Conservation (phyloP, 2,113 vertebrate species). For the Perca schrenkii region DNA sequence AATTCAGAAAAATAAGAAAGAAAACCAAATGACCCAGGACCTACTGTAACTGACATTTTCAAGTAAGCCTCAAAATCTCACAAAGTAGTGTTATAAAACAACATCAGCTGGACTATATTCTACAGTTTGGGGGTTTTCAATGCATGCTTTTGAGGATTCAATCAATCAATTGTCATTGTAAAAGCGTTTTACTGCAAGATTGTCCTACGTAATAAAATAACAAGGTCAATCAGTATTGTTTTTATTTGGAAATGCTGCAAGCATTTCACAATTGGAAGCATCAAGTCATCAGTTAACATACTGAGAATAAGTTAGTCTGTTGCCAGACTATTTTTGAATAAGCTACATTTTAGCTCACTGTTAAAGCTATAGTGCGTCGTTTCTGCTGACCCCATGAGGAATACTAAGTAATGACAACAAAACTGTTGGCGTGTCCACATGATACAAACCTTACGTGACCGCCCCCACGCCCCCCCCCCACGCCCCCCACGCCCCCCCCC, state of each 20-base stretch:
- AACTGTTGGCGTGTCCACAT: too few relatives aligned
- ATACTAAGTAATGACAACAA: too few relatives aligned
- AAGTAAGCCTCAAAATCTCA: not conserved
- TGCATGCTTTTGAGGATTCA: too few relatives aligned
- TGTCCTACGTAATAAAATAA: not conserved
- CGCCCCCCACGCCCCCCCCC: too few relatives aligned
- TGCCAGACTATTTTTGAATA: not conserved
- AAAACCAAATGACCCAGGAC: constrained; percentile 1
- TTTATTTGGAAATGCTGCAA: constrained; percentile 1
- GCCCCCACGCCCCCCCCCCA: too few relatives aligned
- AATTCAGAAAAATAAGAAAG: not conserved
- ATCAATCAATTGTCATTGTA: not conserved
- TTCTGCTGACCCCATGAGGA: too few relatives aligned
- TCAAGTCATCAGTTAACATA: not conserved
- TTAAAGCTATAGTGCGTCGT: not conserved
- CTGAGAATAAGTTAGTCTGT: not conserved
- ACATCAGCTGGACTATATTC: not conserved
- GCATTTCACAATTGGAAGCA: not conserved
- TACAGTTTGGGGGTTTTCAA: not conserved
- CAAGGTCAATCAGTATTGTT: not conserved
- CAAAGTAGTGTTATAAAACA: not conserved
- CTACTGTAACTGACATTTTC: not conserved
- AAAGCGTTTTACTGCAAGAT: not conserved
- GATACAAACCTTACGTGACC: too few relatives aligned
- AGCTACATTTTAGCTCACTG: not conserved